Conservation (phyloP, 2,888 invertebrate species). For the Eupelmus urozonus region DNA sequence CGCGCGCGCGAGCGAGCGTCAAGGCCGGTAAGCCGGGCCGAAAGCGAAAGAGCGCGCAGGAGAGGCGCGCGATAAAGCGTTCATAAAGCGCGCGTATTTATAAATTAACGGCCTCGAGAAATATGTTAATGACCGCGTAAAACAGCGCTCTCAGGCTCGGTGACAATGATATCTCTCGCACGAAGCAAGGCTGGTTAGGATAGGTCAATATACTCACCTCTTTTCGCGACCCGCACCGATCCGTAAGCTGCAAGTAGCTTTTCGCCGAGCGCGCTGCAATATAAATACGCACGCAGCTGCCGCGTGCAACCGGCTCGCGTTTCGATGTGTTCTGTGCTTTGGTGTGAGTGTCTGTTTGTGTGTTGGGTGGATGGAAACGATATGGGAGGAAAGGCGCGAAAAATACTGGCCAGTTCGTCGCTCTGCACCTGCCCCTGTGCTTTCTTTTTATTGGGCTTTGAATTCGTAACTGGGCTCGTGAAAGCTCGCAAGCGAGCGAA, state of each 20-base stretch:
- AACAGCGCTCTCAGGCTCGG: slow-evolving; percentile 11
- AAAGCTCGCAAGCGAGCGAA: too few relatives aligned
- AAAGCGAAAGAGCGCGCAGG: slow-evolving; percentile 34
- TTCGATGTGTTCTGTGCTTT: background rate
- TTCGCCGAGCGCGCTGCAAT: background rate
- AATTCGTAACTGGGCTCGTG: slow-evolving; percentile 9
- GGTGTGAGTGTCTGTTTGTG: background rate
- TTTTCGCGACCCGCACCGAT: slow-evolving; percentile 16
- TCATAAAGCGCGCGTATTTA: slow-evolving; percentile 51
- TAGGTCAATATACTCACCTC: slow-evolving; percentile 54
- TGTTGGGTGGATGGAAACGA: slow-evolving; percentile 28
- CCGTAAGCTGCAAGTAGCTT: too few relatives aligned
- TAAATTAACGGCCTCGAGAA: slow-evolving; percentile 55
- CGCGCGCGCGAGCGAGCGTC: too few relatives aligned
- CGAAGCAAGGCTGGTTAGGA: slow-evolving; percentile 54
- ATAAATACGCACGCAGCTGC: slow-evolving; percentile 22
- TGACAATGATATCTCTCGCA: slow-evolving; percentile 50
- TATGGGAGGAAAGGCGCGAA: slow-evolving; percentile 15
- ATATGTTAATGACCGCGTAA: slow-evolving; percentile 58
- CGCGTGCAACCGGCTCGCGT: background rate
- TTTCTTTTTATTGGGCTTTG: slow-evolving; percentile 31
- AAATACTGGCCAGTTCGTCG: slow-evolving; percentile 27
- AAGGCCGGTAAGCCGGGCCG: slow-evolving; percentile 45
- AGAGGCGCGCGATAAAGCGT: slow-evolving; percentile 32
- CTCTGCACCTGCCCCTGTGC: slow-evolving; percentile 14